Evolutionary conservation across 1,140 invertebrate species (phyloP).

Genomic region (Chironomus striatipennis): DNA sequence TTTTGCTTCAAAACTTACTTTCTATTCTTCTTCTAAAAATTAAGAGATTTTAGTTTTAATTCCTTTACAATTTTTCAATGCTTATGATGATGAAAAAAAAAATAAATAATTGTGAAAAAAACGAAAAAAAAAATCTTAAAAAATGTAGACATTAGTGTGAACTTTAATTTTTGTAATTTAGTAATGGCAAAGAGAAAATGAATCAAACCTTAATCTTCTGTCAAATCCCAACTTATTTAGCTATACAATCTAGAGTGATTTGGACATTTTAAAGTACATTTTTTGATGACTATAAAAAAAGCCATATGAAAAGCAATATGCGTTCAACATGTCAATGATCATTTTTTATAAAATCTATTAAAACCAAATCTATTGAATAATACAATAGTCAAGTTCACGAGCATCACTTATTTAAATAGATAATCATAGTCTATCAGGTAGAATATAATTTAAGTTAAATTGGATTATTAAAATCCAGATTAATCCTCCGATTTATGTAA

Average conservation of each 20-base stretch:
- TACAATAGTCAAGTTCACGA: no score
- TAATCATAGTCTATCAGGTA: not conserved
- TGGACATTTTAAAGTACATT: not conserved
- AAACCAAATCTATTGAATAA: no score
- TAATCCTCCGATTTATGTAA: no score
- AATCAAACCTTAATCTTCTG: no score
- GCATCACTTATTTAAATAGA: no score
- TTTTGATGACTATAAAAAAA: not conserved
- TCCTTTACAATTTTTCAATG: not conserved
- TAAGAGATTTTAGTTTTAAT: conserved; percentile 3
- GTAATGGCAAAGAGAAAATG: no score
- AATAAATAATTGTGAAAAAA: not conserved
- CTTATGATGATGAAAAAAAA: no score
- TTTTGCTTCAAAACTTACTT: not conserved
- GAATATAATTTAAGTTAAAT: no score
- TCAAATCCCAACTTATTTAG: no score
- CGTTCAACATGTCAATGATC: not conserved
- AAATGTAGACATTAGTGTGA: conserved; percentile 8
- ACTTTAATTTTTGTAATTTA: not conserved
- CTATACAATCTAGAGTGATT: no score
- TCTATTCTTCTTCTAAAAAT: not conserved
- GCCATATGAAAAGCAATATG: not conserved
- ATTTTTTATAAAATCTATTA: no score
- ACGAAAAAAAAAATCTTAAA: not conserved
- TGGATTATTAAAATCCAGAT: no score